Conservation (phyloP, 2,888 invertebrate genomes). For the Platycnemis pennipes region DNA sequence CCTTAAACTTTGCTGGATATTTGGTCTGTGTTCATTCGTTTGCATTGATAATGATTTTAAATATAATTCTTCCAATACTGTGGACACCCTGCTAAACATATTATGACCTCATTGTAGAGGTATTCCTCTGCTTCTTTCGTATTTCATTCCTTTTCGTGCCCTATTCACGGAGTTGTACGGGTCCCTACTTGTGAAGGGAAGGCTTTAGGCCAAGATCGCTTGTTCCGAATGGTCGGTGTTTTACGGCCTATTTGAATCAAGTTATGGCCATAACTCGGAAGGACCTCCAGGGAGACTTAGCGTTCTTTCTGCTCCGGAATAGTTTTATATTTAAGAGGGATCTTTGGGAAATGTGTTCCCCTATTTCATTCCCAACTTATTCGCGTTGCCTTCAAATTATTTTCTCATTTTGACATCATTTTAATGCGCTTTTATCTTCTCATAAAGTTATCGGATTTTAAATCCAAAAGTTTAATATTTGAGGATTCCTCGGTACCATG, state of each 20-base stretch:
- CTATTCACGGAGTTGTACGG: background rate
- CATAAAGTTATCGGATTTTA: background rate
- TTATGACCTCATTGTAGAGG: too few species aligned
- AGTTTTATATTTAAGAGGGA: background rate
- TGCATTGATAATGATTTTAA: too few species aligned
- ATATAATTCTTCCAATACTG: too few species aligned
- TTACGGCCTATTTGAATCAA: conserved; percentile 16
- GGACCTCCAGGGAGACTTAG: background rate
- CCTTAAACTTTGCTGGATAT: too few species aligned
- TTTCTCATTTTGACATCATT: background rate
- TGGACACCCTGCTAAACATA: too few species aligned
- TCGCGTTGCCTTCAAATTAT: background rate
- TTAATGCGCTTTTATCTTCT: background rate
- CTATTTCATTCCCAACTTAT: background rate
- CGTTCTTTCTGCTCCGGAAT: background rate
- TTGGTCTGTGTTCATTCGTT: too few species aligned
- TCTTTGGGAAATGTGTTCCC: background rate
- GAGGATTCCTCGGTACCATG: background rate
- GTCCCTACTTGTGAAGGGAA: background rate
- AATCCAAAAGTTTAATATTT: background rate
- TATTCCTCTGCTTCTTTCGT: background rate
- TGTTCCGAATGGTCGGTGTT: background rate
- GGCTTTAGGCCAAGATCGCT: background rate
- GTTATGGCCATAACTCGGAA: background rate
- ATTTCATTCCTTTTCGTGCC: background rate